A percentile compares a stretch with the other conserved stretches of the same genome.
Conservation (phyloP, 2,113 vertebrate species). For the Aptenodytes forsteri region DNA sequence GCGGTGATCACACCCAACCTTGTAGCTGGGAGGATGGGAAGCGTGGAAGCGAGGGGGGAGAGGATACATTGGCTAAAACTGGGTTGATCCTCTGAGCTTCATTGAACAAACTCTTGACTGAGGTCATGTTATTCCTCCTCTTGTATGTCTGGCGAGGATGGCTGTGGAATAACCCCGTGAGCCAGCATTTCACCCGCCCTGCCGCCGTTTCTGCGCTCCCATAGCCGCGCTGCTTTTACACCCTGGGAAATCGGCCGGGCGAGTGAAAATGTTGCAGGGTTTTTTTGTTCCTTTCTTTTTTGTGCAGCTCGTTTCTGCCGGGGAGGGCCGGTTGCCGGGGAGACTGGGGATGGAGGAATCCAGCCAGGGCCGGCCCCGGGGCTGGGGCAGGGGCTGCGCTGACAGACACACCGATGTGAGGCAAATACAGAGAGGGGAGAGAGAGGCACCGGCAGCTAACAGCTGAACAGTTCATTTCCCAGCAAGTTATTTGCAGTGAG, state of each 20-base stretch:
- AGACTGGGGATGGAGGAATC: constrained; percentile 59
- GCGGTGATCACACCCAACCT: neutral
- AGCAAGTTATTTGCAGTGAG: neutral
- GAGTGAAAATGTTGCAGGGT: neutral
- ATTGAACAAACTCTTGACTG: neutral
- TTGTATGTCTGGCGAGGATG: accelerated
- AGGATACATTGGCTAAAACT: neutral
- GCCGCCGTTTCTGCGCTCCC: neutral
- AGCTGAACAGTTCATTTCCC: neutral
- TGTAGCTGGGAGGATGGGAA: neutral
- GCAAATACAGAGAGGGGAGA: neutral
- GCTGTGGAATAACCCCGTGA: neutral
- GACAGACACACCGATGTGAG: neutral
- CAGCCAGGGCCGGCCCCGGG: neutral
- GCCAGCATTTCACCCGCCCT: neutral
- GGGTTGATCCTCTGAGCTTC: neutral
- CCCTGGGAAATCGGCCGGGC: constrained; percentile 13
- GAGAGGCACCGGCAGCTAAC: neutral
- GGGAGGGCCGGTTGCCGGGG: constrained; percentile 63
- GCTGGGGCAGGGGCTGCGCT: neutral
- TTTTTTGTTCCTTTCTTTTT: neutral
- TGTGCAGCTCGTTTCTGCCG: constrained; percentile 27
- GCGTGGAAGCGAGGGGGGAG: neutral
- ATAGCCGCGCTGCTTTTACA: neutral
- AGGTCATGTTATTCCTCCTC: neutral